A percentile compares a stretch with the other conserved stretches of the same genome.
Evolutionary conservation across 2,797 vertebrate genomes (phyloP).

Genomic region (Schizothorax lantsangensis): DNA sequence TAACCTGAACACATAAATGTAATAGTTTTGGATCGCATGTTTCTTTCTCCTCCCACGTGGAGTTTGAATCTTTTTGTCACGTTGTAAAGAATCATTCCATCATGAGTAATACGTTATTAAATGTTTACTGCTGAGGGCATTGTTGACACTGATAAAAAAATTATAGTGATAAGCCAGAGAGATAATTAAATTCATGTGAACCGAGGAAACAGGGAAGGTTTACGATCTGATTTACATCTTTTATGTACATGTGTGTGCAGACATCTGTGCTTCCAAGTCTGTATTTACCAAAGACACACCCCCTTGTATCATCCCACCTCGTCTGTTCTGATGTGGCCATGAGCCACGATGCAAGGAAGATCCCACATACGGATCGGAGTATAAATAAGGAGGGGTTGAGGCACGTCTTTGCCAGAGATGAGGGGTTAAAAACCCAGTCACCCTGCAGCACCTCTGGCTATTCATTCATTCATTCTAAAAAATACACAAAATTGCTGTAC

Average conservation of each 20-base stretch:
- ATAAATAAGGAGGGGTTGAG: constrained; percentile 46
- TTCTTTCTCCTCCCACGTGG: constrained; percentile 51
- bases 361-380: constrained; percentile 17
- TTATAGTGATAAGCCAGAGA: constrained; percentile 18
- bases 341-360: constrained; percentile 12
- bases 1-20: neutral
- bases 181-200: constrained; percentile 20
- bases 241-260: neutral
- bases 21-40: constrained; percentile 9
- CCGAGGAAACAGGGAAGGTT: neutral
- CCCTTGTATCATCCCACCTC: constrained; percentile 18
- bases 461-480: constrained; percentile 7
- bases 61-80: constrained; percentile 54
- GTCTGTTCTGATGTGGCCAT: constrained; percentile 31
- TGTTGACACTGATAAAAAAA: constrained; percentile 52
- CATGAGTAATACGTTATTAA: constrained; percentile 22
- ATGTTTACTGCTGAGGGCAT: constrained; percentile 30
- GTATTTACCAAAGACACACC: constrained; percentile 35
- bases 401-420: neutral
- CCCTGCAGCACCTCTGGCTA: constrained; percentile 7
- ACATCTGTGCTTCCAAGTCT: constrained; percentile 10
- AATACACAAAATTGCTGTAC: neutral
- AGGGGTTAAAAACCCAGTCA: constrained; percentile 8
- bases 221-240: constrained; percentile 2
- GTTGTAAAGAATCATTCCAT: constrained; percentile 41